A percentile compares a stretch with the other conserved stretches of the same genome.
Evolutionary conservation across 2,113 vertebrate species (phyloP).

Genomic region (Heterotilapia buettikoferi): DNA sequence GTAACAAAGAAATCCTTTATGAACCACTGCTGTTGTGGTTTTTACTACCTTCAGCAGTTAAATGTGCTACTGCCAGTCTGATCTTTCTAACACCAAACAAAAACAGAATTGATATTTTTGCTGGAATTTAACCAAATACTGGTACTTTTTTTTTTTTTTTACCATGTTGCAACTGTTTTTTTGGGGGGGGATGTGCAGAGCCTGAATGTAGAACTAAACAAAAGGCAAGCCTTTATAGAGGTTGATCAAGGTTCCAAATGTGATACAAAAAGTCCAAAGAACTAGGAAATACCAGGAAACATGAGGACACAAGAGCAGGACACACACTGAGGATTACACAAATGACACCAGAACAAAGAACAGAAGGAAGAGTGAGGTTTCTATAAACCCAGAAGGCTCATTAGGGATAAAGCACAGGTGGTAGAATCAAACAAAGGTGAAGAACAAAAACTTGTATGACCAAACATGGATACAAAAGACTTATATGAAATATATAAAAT

Average conservation of each 20-base stretch:
- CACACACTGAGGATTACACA: neutral
- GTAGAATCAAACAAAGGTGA: neutral
- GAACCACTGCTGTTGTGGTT: neutral
- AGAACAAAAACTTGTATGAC: rapidly evolving
- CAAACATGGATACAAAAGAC: neutral
- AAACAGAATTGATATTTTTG: neutral
- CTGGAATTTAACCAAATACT: neutral
- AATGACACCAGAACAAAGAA: neutral
- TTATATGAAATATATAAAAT: neutral
- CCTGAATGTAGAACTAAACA: neutral
- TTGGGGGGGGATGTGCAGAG: neutral
- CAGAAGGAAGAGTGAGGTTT: neutral
- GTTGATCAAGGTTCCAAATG: neutral
- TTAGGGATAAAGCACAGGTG: neutral
- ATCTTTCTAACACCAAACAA: neutral
- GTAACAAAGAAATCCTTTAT: constrained; percentile 44
- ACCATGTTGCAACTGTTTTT: neutral
- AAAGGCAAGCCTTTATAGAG: neutral
- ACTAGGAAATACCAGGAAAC: neutral
- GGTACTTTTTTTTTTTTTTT: neutral
- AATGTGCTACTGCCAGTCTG: neutral
- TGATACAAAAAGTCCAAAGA: neutral
- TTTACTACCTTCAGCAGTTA: constrained; percentile 8
- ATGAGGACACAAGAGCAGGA: rapidly evolving
- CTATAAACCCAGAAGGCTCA: neutral